A percentile compares a stretch with the other conserved stretches of the same genome.
phyloP scores from a whole-genome alignment of 2,888 invertebrate species.

The Stenotaenia linearis region DNA sequence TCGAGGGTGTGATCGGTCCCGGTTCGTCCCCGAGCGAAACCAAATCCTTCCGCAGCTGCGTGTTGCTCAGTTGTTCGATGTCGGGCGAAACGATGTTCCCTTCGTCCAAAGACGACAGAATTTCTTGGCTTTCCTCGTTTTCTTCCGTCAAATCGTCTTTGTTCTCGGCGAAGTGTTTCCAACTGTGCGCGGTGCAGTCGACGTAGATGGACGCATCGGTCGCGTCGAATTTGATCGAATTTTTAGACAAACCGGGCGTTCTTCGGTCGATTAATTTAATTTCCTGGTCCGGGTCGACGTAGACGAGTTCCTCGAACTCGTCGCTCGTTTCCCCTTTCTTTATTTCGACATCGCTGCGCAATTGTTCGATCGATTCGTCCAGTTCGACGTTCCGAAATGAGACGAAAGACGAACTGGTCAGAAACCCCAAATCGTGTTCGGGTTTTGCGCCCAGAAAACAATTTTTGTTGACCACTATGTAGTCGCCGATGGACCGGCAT shows the following conservation, averaged over 20 bases:
- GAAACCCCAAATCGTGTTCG: not conserved
- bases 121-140: not conserved
- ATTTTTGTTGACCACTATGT: not conserved
- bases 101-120: not conserved
- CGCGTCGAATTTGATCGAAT: not conserved
- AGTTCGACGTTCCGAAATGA: not conserved
- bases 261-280: not conserved
- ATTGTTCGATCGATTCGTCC: not conserved
- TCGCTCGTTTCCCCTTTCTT: not conserved
- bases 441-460: not conserved
- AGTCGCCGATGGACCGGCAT: not conserved
- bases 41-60: conserved; percentile 60
- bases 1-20: conserved; percentile 73
- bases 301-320: not conserved
- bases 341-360: not conserved
- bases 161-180: not conserved
- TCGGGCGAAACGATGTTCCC: not conserved
- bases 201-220: not conserved
- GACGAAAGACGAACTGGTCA: not conserved
- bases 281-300: not conserved
- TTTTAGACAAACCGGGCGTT: not conserved
- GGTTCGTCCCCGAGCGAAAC: conserved; percentile 62
- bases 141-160: not conserved
- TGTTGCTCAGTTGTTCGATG: conserved; percentile 39
- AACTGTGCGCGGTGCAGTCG: not conserved